Conservation (phyloP, 92 coral and sea anemone species). For the Hydrozoanthus gracilis region DNA sequence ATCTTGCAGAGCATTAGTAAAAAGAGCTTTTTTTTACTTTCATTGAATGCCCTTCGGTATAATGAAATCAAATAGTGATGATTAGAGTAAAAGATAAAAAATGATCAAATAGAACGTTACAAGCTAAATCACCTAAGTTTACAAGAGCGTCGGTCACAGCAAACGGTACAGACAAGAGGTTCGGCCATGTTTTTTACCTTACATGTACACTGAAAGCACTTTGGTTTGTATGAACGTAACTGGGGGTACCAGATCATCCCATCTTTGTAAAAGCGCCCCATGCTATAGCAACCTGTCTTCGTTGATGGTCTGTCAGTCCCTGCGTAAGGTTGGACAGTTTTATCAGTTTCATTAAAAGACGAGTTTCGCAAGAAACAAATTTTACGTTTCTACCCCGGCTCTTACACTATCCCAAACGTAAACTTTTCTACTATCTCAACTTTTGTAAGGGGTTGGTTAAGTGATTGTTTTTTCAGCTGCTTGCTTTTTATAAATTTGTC, state of each 20-base stretch:
- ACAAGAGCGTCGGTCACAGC: background rate
- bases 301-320: background rate
- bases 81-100: too few relatives aligned
- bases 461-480: too few relatives aligned
- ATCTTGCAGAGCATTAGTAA: too few relatives aligned
- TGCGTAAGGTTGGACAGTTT: background rate
- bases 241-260: constrained; percentile 34
- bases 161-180: background rate
- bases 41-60: too few relatives aligned
- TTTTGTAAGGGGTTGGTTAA: too few relatives aligned
- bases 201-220: constrained; percentile 25
- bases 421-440: too few relatives aligned
- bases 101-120: too few relatives aligned
- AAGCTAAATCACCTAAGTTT: too few relatives aligned
- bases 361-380: background rate
- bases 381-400: background rate
- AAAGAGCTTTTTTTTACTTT: too few relatives aligned
- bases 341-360: background rate
- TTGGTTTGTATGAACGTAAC: background rate
- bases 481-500: too few relatives aligned
- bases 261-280: constrained; percentile 34
- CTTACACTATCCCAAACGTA: too few relatives aligned
- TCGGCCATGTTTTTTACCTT: background rate
- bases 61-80: too few relatives aligned
- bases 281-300: constrained; percentile 11